A percentile compares a stretch with the other conserved stretches of the same genome.
phyloP scores from a whole-genome alignment of 92 coral and sea anemone genomes.

The Phymanthus crucifer region DNA sequence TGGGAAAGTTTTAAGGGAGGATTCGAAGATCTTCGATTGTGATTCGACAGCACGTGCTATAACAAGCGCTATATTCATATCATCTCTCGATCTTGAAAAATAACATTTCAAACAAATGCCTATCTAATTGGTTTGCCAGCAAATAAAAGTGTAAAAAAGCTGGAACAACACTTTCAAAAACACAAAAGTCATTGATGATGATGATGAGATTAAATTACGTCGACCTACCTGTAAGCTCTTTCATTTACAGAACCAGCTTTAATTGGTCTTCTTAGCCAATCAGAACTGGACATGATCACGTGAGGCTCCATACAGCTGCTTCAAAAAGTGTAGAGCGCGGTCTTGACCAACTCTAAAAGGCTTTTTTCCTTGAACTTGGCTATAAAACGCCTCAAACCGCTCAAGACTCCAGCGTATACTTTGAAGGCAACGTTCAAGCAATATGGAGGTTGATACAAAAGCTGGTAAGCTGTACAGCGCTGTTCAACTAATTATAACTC shows the following conservation, averaged over 20 bases:
- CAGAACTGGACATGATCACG: constrained; percentile 56
- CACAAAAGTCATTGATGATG: constrained; percentile 95
- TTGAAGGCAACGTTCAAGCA: constrained; percentile 25
- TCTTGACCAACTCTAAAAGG: constrained; percentile 70
- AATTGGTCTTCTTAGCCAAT: constrained; percentile 72
- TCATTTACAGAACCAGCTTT: constrained; percentile 67
- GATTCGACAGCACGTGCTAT: constrained; percentile 12
- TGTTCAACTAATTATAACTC: not conserved
- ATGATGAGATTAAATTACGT: constrained; percentile 81
- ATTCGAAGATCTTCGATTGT: not conserved
- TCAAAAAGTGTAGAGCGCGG: constrained; percentile 70
- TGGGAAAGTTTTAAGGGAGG: not conserved
- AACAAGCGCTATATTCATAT: constrained; percentile 42
- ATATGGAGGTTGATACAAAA: constrained; percentile 39
- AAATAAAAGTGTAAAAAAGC: constrained; percentile 84
- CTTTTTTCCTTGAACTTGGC: constrained; percentile 54
- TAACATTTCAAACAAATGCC: constrained; percentile 73
- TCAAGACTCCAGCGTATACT: constrained; percentile 39
- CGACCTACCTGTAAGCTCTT: constrained; percentile 65
- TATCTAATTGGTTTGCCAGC: constrained; percentile 70
- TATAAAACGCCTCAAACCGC: constrained; percentile 69
- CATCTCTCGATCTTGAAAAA: constrained; percentile 52
- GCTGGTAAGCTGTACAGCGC: constrained; percentile 8
- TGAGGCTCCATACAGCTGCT: constrained; percentile 81
- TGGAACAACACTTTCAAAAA: constrained; percentile 89